Conservation (phyloP, 2,888 invertebrate species). For the Biston betularia region DNA sequence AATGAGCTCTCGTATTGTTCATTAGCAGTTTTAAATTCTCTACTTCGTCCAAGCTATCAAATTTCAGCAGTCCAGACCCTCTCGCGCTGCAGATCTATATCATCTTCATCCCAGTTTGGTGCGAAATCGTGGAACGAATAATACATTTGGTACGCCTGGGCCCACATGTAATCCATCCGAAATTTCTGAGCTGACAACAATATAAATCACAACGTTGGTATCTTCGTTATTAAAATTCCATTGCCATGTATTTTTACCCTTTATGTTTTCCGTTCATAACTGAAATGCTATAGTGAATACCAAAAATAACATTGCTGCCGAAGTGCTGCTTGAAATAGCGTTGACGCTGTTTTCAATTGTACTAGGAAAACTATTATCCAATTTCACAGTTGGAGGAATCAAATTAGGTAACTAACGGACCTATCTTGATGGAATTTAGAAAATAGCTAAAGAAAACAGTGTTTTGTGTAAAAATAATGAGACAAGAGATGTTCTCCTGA, state of each 20-base stretch:
- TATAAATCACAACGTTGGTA: slow-evolving; percentile 35
- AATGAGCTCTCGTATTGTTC: slow-evolving; percentile 65
- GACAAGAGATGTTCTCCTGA: no score
- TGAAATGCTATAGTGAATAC: slow-evolving; percentile 38
- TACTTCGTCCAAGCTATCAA: slow-evolving; percentile 59
- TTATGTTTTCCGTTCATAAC: slow-evolving; percentile 37
- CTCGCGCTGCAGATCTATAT: slow-evolving; percentile 64
- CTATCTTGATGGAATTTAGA: not conserved
- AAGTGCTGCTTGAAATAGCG: slow-evolving; percentile 28
- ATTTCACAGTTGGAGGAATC: slow-evolving; percentile 21
- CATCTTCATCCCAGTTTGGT: slow-evolving; percentile 61
- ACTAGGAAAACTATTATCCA: slow-evolving; percentile 33
- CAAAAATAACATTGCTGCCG: slow-evolving; percentile 41
- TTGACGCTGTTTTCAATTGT: slow-evolving; percentile 34
- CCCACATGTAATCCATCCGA: slow-evolving; percentile 66
- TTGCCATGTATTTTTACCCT: slow-evolving; percentile 42
- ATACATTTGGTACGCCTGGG: slow-evolving; percentile 59
- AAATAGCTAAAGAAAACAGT: not conserved
- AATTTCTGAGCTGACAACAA: slow-evolving; percentile 59
- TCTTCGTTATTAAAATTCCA: slow-evolving; percentile 37
- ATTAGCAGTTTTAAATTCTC: slow-evolving; percentile 63
- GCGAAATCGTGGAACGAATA: slow-evolving; percentile 63
- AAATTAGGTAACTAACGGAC: not conserved
- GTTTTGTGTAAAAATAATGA: not conserved
- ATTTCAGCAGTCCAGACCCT: slow-evolving; percentile 59